phyloP scores from a whole-genome alignment of 2,797 vertebrate genomes.

The Peromyscus nudipes region DNA sequence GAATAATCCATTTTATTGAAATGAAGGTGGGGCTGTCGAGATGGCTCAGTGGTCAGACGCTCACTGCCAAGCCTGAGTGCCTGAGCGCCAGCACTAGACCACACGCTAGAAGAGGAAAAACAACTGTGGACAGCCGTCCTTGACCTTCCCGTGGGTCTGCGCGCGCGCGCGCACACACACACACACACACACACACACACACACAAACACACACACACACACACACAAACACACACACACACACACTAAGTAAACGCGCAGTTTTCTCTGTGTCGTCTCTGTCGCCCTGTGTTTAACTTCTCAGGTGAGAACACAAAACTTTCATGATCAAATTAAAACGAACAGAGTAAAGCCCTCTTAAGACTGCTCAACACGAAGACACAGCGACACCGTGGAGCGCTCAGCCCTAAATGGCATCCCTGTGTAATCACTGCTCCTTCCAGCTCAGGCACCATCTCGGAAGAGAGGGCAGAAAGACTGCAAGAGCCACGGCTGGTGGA shows the following conservation, averaged over 20 bases:
- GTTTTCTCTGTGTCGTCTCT: not conserved
- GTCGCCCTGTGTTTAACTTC: not conserved
- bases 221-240: not conserved
- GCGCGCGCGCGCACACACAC: no score
- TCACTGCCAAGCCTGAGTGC: not conserved
- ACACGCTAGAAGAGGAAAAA: not conserved
- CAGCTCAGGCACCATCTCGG: not conserved
- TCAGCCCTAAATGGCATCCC: not conserved
- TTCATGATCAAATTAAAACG: not conserved
- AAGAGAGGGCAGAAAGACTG: not conserved
- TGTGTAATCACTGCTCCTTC: not conserved
- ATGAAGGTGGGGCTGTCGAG: not conserved
- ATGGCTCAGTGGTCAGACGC: not conserved
- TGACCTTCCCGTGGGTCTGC: not conserved
- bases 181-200: not conserved
- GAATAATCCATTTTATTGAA: constrained; percentile 34
- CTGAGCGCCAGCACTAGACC: not conserved
- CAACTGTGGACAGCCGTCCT: not conserved
- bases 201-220: no score
- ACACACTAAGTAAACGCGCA: not conserved
- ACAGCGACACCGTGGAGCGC: no score
- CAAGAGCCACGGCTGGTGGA: not conserved
- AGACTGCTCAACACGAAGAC: no score
- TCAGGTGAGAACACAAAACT: not conserved
- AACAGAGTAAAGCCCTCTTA: constrained; percentile 17